Conservation (phyloP, 1,140 invertebrate genomes). For the Globodera ellingtonae region DNA sequence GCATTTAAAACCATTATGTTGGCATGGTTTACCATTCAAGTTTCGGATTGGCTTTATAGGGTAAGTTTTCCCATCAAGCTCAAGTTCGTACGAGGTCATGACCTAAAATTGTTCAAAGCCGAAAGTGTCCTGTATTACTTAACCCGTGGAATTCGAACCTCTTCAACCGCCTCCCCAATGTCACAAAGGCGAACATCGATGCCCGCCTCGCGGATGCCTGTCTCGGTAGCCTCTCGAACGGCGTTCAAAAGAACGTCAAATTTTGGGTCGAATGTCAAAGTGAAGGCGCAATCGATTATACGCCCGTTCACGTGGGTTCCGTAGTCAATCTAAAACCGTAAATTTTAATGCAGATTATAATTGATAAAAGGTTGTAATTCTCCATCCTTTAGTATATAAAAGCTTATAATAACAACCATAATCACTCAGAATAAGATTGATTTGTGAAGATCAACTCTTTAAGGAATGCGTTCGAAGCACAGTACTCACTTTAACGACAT, state of each 20-base stretch:
- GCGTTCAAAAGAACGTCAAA: conserved; percentile 93
- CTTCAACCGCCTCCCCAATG: conserved; percentile 94
- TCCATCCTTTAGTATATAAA: too few species aligned
- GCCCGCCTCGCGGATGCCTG: conserved; percentile 87
- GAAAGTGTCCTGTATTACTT: too few species aligned
- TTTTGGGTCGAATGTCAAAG: conserved; percentile 91
- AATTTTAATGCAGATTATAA: too few species aligned
- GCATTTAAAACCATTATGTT: conserved; percentile 4
- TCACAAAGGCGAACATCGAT: conserved; percentile 97
- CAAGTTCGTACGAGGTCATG: conserved; percentile 99
- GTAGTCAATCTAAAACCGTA: conserved; percentile 75
- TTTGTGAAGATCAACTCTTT: too few species aligned
- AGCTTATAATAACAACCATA: too few species aligned
- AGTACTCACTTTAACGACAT: conserved; percentile 81
- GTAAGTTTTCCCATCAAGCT: conserved; percentile 93
- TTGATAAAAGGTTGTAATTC: too few species aligned
- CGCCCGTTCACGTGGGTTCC: conserved; percentile 97
- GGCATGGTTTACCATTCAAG: conserved; percentile 64
- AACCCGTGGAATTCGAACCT: conserved; percentile 67
- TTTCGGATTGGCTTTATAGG: conserved; percentile 96
- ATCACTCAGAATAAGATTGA: too few species aligned
- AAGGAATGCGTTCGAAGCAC: too few species aligned
- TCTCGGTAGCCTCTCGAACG: conserved; percentile 95
- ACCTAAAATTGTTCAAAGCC: conserved; percentile 67
- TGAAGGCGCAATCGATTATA: conserved; percentile 99